Conservation (phyloP, 2,113 vertebrate species). For the Cynopterus brachyotis region DNA sequence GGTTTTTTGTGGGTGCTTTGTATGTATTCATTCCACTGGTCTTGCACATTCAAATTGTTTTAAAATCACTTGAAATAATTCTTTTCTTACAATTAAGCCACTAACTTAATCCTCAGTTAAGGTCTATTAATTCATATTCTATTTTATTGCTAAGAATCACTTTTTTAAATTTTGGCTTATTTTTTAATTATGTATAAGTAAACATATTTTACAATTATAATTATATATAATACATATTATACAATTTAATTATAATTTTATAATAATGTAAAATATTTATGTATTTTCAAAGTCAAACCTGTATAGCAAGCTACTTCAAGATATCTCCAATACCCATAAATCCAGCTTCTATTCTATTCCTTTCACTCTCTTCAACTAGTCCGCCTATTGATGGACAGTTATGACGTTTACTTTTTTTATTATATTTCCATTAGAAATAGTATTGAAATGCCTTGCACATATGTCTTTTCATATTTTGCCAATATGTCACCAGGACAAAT, state of each 20-base stretch:
- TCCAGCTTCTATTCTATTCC: neutral
- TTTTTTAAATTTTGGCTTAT: neutral
- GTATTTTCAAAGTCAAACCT: neutral
- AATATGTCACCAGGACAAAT: neutral
- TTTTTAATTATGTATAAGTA: neutral
- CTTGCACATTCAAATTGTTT: neutral
- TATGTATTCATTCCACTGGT: neutral
- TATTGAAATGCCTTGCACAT: neutral
- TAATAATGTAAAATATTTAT: neutral
- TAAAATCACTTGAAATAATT: neutral
- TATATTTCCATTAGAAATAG: neutral
- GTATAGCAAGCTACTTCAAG: neutral
- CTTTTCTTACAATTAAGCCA: neutral
- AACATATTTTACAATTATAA: neutral
- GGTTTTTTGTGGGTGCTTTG: neutral
- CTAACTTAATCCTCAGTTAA: neutral
- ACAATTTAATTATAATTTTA: neutral
- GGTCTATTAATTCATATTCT: neutral
- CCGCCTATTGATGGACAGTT: neutral
- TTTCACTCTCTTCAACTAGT: neutral
- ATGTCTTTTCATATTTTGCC: neutral
- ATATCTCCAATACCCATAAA: neutral
- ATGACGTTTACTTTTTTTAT: neutral
- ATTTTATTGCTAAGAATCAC: neutral
- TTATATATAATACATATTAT: neutral